phyloP scores from a whole-genome alignment of 1,140 invertebrate species.

The Zophobas atratus region DNA sequence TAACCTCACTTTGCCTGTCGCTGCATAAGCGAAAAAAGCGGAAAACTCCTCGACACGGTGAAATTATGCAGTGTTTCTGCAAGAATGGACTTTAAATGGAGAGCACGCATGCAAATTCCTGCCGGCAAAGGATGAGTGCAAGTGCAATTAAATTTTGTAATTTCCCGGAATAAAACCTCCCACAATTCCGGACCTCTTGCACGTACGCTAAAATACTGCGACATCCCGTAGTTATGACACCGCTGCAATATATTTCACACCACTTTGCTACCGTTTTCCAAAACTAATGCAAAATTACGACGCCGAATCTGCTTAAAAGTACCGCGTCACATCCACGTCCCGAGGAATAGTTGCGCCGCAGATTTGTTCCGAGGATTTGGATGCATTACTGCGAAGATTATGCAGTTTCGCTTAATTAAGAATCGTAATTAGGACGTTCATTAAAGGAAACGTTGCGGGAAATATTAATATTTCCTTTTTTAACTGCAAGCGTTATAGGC shows the following conservation, averaged over 20 bases:
- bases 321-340: background rate
- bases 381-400: slow-evolving; percentile 45
- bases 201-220: slow-evolving; percentile 46
- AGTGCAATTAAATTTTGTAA: slow-evolving; percentile 44
- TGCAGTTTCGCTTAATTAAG: slow-evolving; percentile 53
- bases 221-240: slow-evolving; percentile 51
- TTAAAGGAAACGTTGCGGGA: slow-evolving; percentile 25
- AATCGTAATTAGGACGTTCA: slow-evolving; percentile 52
- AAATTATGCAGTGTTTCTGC: slow-evolving; percentile 20
- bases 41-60: slow-evolving; percentile 5
- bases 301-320: slow-evolving; percentile 41
- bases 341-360: slow-evolving; percentile 1
- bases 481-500: slow-evolving; percentile 19
- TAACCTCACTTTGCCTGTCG: slow-evolving; percentile 7
- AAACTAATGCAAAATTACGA: slow-evolving; percentile 51
- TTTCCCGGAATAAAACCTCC: slow-evolving; percentile 18
- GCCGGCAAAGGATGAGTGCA: slow-evolving; percentile 28
- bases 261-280: slow-evolving; percentile 42
- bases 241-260: slow-evolving; percentile 46
- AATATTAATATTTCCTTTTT: slow-evolving; percentile 11
- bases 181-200: slow-evolving; percentile 17
- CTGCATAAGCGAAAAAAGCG: background rate
- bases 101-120: slow-evolving; percentile 32
- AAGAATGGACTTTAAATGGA: slow-evolving; percentile 32
- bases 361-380: slow-evolving; percentile 34